These are phyloP conservation scores for Epirrita christyi DNA, from an alignment of 2,888 invertebrate genomes.

Conservation along the genomic window DNA sequence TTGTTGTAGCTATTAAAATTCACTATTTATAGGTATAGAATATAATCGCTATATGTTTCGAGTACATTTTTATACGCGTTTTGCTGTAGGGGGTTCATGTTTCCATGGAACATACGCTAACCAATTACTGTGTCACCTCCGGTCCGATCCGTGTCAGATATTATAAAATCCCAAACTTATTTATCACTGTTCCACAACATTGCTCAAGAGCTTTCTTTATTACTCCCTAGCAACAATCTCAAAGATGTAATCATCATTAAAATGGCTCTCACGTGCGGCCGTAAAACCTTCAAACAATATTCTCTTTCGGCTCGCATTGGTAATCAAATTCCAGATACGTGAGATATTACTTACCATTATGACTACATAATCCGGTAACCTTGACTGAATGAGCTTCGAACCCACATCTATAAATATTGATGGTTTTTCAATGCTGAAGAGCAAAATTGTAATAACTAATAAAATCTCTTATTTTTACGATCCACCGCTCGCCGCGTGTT, in stretches of 20 bases:
- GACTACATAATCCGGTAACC: constrained; percentile 29
- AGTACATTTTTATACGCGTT: too few relatives aligned
- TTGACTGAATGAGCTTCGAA: constrained; percentile 21
- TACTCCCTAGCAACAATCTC: constrained; percentile 9
- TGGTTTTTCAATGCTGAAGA: constrained; percentile 39
- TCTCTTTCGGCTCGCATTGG: constrained; percentile 11
- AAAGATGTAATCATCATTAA: constrained; percentile 13
- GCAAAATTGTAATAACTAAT: constrained; percentile 43
- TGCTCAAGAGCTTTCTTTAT: neutral
- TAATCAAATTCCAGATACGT: constrained; percentile 26
- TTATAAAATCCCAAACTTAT: too few relatives aligned
- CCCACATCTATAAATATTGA: constrained; percentile 41
- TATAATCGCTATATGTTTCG: too few relatives aligned
- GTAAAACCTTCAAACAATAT: constrained; percentile 26
- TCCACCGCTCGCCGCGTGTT: constrained; percentile 38
- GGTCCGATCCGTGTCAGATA: too few relatives aligned
- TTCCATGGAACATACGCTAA: too few relatives aligned
- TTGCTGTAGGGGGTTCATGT: too few relatives aligned
- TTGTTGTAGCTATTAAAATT: too few relatives aligned
- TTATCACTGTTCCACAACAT: too few relatives aligned
- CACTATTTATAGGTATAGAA: too few relatives aligned
- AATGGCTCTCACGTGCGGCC: constrained; percentile 16
- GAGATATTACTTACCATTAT: constrained; percentile 32
- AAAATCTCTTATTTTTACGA: constrained; percentile 43
- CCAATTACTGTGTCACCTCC: too few relatives aligned